Base-by-base conservation (phyloP, 2,113 vertebrate species). In the Thalassoma bifasciatum region DNA sequence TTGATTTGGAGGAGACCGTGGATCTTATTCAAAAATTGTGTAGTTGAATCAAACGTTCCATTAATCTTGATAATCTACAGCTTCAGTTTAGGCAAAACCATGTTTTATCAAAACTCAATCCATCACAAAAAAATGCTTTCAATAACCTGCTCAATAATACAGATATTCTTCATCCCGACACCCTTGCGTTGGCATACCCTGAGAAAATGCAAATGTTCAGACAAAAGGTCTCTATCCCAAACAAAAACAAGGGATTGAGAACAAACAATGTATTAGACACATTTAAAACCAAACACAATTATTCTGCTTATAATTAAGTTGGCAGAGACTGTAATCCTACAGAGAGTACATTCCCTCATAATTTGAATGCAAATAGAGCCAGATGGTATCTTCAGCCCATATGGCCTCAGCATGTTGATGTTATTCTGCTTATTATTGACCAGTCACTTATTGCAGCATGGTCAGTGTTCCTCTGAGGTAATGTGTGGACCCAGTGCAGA, bases 341-440 rank as follows among this genome's bases (percentile, higher is more conserved):
- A 22, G 17, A 59, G 53, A 54, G n/a, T 38, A 16, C 11, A 50
- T 23, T 37, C 26, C 17, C 68, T 57, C 66, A 59, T 60, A 13
- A 68, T 72, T 51, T 70, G 26, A 78, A 70, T 77, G 46, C 66
- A 78, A 75, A 72, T 52, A 52, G 53, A 50, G 54, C 50, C 72
- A 86, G 80, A 72, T 81, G 76, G 73, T 66, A 61, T 75, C 34
- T 72, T 80, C 60, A 57, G 49, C 62, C 64, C n/a, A 1, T 59
- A 79, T 63, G 24, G 59, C 56, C 67, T 57, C 59, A 65, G 72
- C 49, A 76, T 70, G 67, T 44, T 74, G 37, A 23, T 53, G 44
- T 50, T 84, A 72, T 72, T 78, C 57, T 53, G 19, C 56, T 65
- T 56, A 56, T 66, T 73, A 73, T 47, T 73, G 64, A 70, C 47